Base-by-base conservation (phyloP, 2,797 vertebrate species). In the Xiphorhynchus erythropygius region DNA sequence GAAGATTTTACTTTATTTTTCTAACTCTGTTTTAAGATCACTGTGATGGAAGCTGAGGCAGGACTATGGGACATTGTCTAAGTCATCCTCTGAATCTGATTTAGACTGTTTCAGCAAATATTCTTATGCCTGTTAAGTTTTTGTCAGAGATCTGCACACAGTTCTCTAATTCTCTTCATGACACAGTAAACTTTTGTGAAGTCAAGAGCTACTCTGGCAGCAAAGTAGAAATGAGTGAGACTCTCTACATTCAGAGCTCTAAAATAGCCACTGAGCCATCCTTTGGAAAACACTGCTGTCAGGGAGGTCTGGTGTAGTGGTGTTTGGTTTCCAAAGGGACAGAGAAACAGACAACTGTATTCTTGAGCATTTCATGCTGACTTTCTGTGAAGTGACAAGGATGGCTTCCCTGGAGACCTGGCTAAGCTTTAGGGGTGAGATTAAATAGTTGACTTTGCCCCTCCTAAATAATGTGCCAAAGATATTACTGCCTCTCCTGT, bases 281-380 rank as follows among this genome's bases (percentile, higher is more conserved):
- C 44, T 87, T 94, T 10, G n/a, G 81, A 95, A 95, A 96, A 90
- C 22, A 55, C 33, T 53, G n/a, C 37, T 81, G 46, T 76, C 83
- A 50, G 53, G 35, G 47, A 76, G 68, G 41, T 70, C 80, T 92
- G 57, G 27, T 87, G 87, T 82, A 78, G 44, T 73, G 44, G 32
- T 9, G 2, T 19, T 84, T 32, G 24, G 55, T 89, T 95, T 94
- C 87, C 79, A 91, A 81, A 71, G 0, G 8, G 33, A 46, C 71
- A 94, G 79, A 70, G 69, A 67, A 91, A 74, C 39, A 92, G 70
- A 39, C 56, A 88, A 79, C 33, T 68, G 60, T 77, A 35, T 79
- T 94, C 59, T 33, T 22, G 23, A 93, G n/a, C 30, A 21, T 68
- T 91, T 93, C 39, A 21, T 0, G 4, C 64, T 50, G 79, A 59